Conservation (phyloP, 2,113 vertebrate genomes). For the Hippocampus zosterae region DNA sequence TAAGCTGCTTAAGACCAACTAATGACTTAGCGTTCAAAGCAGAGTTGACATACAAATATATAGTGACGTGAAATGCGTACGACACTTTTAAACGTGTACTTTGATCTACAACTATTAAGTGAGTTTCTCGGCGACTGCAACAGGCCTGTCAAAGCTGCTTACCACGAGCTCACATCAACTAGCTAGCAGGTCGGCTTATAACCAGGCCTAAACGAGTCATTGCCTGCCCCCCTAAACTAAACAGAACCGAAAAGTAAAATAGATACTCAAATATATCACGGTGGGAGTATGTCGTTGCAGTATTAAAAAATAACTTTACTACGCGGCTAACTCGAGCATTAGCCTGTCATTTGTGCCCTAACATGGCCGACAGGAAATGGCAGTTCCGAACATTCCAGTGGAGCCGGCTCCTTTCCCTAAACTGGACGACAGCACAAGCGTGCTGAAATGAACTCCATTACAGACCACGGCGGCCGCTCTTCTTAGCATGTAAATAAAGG, state of each 20-base stretch:
- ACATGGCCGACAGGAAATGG: conserved; percentile 72
- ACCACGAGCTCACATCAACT: conserved; percentile 39
- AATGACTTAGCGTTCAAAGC: conserved; percentile 34
- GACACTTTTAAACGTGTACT: neutral
- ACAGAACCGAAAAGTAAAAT: neutral
- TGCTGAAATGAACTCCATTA: conserved; percentile 4
- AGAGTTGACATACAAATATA: neutral
- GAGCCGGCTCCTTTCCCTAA: conserved; percentile 65
- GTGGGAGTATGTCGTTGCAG: neutral
- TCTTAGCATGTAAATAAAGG: too few relatives aligned
- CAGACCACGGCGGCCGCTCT: neutral
- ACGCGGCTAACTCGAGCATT: conserved; percentile 26
- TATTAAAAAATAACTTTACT: neutral
- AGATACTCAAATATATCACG: neutral
- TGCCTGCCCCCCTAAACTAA: neutral
- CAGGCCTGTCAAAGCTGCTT: conserved; percentile 56
- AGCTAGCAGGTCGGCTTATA: conserved; percentile 4
- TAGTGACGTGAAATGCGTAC: neutral
- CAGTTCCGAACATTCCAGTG: conserved; percentile 69
- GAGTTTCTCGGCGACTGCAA: conserved; percentile 36
- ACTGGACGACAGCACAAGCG: conserved; percentile 29
- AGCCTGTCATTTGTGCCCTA: conserved; percentile 46
- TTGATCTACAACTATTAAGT: neutral
- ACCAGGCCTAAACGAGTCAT: neutral
- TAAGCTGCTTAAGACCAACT: conserved; percentile 35